A percentile compares a stretch with the other conserved stretches of the same genome.
Conservation (phyloP, 2,113 vertebrate genomes). For the Hystrix cristata region DNA sequence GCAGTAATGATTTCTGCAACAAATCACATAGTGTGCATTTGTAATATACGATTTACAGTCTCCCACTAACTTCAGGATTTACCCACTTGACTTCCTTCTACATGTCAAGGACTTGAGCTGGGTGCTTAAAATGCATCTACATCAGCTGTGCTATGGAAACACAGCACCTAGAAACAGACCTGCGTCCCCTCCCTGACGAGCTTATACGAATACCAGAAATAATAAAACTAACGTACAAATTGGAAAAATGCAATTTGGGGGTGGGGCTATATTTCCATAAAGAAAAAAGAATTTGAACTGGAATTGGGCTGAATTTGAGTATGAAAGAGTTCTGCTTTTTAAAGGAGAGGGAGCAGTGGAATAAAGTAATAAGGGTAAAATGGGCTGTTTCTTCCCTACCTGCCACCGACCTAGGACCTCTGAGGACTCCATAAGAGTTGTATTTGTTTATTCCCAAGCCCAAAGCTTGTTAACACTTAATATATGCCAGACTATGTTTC, state of each 20-base stretch:
- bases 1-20: constrained; percentile 70
- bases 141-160: constrained; percentile 5
- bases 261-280: neutral
- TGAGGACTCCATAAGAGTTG: neutral
- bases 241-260: neutral
- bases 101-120: constrained; percentile 28
- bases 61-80: constrained; percentile 52
- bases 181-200: neutral
- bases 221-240: neutral
- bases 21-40: constrained; percentile 68
- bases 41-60: constrained; percentile 34
- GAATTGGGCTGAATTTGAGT: neutral
- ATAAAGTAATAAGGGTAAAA: neutral
- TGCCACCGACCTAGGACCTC: neutral
- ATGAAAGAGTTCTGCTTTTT: neutral
- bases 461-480: neutral
- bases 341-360: neutral
- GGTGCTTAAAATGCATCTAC: neutral
- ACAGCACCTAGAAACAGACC: neutral
- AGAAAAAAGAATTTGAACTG: neutral
- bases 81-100: constrained; percentile 25
- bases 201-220: neutral
- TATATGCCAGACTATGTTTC: neutral
- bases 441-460: neutral
- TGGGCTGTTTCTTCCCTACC: neutral